Evolutionary conservation across 2,113 vertebrate genomes (phyloP), one percentile per base, ranked within the genome.

Genomic region (Rhombomys opimus): DNA sequence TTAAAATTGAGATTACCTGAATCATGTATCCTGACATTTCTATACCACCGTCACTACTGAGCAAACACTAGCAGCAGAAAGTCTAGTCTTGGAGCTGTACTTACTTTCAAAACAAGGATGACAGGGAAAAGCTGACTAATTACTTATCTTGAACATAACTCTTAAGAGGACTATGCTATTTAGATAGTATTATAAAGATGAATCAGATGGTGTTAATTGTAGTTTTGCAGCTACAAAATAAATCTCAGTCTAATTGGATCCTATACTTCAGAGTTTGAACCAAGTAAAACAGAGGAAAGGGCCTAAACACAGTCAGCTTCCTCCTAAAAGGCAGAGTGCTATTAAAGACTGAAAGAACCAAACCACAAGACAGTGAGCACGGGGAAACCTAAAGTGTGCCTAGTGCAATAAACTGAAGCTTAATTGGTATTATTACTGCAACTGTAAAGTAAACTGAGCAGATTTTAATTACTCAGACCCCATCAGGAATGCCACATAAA

Each of bases 341-440:
- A 4, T 0, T 67, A 17, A 72, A 67, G 63, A 57, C 25, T 4
- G 12, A 12, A 7, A 7, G 38, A 35, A 41, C 30, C 25, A 30
- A 30, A 30, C 10, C 73, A 72, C 12, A 11, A 15, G 68, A n/a
- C 54, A 89, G 23, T 25, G 8, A 22, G 4, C 12, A 13, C 9
- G 41, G 77, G 2, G 25, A 54, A 2, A 3, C 68, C 41, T 0
- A 15, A 3, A 6, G 57, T 8, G 1, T 0, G 4, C 0, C 11
- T 7, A 76, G 25, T 41, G 2, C 72, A 7, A 12, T 7, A 22
- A 17, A 41, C 1, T 12, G 9, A 0, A 35, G 68, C 78, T 41
- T 41, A 17, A 11, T 25, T 54, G 73, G 22, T 76, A 4, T 1
- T 18, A 63, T 4, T 17, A 85, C 0, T 15, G 20, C 38, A 57